A percentile compares a stretch with the other conserved stretches of the same genome.
These are phyloP conservation scores for Plagodis dolabraria DNA, from an alignment of 2,888 invertebrate species.

Conservation along the genomic window DNA sequence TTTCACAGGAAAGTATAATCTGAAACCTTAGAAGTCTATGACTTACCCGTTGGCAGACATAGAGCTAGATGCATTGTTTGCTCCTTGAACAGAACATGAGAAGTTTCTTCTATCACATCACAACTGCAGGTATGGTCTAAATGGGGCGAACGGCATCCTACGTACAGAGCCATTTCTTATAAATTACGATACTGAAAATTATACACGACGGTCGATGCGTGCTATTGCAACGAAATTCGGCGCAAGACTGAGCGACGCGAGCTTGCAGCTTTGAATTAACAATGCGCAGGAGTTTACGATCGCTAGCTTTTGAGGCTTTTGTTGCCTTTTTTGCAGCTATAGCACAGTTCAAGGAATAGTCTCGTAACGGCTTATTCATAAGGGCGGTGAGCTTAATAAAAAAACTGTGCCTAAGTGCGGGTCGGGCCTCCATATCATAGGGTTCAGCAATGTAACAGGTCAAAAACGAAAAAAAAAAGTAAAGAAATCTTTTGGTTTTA, in stretches of 20 bases:
- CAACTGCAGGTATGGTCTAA: conserved; percentile 29
- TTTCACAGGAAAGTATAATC: too few relatives aligned
- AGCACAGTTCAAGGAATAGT: conserved; percentile 5
- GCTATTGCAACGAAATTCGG: conserved; percentile 2
- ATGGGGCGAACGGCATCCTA: conserved; percentile 30
- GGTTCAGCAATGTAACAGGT: too few relatives aligned
- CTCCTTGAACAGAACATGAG: conserved; percentile 14
- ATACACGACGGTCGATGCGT: background rate
- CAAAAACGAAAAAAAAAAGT: too few relatives aligned
- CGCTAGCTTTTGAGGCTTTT: background rate
- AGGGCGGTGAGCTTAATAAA: conserved; percentile 10
- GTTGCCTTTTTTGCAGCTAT: conserved; percentile 1
- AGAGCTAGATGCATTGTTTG: conserved; percentile 21
- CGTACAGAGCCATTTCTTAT: conserved; percentile 22
- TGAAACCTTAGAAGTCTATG: background rate
- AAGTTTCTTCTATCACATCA: conserved; percentile 27
- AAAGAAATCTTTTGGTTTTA: too few relatives aligned
- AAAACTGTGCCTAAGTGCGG: conserved; percentile 1
- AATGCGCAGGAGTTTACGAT: conserved; percentile 19
- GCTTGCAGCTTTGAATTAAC: conserved; percentile 17
- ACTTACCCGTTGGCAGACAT: conserved; percentile 28
- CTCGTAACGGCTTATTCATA: conserved; percentile 19
- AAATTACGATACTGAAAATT: background rate
- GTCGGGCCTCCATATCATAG: too few relatives aligned
- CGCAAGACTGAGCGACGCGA: conserved; percentile 8